Conservation (phyloP, 2,888 invertebrate genomes). For the Agonopterix alstromeriana region DNA sequence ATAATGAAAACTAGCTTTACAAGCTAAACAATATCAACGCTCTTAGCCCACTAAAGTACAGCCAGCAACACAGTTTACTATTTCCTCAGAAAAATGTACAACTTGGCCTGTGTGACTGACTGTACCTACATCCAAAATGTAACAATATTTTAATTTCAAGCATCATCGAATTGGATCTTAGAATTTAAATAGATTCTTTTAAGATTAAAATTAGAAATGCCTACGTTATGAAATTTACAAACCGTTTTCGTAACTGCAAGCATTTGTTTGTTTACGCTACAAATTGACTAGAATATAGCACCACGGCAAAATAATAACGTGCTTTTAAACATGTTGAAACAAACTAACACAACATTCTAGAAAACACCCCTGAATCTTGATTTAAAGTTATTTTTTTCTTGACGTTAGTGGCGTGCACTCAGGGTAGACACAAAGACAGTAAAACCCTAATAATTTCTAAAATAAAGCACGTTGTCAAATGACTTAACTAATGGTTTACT, state of each 20-base stretch:
- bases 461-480: no score
- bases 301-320: slow-evolving; percentile 35
- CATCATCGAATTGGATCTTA: background rate
- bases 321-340: background rate
- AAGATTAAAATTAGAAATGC: slow-evolving; percentile 1
- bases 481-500: no score
- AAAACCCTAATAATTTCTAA: no score
- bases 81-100: background rate
- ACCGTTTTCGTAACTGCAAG: slow-evolving; percentile 11
- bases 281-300: slow-evolving; percentile 41
- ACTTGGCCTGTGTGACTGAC: background rate
- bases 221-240: background rate
- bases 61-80: background rate
- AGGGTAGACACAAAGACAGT: no score
- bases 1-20: slow-evolving; percentile 56
- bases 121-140: background rate
- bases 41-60: slow-evolving; percentile 1
- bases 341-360: no score
- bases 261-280: slow-evolving; percentile 20
- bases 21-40: slow-evolving; percentile 39
- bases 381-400: slow-evolving; percentile 1
- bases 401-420: no score
- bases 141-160: background rate
- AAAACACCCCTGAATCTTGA: background rate
- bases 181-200: background rate